phyloP scores from a whole-genome alignment of 2,797 vertebrate genomes.

The Darevskia nairensis region DNA sequence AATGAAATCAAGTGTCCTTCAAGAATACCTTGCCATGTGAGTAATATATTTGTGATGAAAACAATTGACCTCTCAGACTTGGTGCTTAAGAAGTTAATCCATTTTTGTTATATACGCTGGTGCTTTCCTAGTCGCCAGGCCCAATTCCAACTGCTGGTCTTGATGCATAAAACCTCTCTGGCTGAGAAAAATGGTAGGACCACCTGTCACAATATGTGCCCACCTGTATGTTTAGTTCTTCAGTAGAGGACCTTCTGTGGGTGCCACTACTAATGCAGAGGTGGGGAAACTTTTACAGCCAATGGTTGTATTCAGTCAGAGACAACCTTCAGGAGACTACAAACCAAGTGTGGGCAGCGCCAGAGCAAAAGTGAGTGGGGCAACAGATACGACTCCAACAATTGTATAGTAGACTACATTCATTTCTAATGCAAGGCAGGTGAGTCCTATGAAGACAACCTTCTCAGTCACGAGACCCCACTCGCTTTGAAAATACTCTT shows the following conservation, averaged over 20 bases:
- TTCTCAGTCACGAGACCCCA: background rate
- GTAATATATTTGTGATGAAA: background rate
- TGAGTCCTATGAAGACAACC: background rate
- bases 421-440: background rate
- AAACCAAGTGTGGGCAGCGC: no score
- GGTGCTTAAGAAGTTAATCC: background rate
- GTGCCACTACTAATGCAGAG: no score
- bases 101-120: background rate
- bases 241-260: background rate
- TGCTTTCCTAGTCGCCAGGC: background rate
- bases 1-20: background rate
- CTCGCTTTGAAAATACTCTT: background rate
- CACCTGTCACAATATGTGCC: background rate
- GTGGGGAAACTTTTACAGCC: no score
- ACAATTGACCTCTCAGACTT: background rate
- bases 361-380: no score
- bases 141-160: background rate
- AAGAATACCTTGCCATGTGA: accelerated
- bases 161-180: background rate
- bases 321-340: no score
- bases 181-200: background rate
- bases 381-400: no score
- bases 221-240: background rate
- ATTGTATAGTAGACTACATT: no score
- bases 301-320: no score